Percentiles rank a stretch among this genome's conserved stretches.
phyloP scores from a whole-genome alignment of 2,888 invertebrate genomes.

The Brenthis hecate region DNA sequence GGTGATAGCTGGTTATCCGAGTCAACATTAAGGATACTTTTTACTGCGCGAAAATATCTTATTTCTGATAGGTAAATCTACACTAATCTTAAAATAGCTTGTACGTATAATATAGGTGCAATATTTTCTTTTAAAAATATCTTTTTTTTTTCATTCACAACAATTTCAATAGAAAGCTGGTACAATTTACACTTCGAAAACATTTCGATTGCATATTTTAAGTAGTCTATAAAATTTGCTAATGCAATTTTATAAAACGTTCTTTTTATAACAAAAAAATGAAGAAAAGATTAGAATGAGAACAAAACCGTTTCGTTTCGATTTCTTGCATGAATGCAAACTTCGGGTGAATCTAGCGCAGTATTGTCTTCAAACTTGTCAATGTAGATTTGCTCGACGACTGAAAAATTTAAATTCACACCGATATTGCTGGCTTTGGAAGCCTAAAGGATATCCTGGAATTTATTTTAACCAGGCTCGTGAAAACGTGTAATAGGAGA shows the following conservation, averaged over 20 bases:
- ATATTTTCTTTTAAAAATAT: not conserved
- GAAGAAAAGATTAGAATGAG: slow-evolving; percentile 24
- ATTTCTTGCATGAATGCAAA: slow-evolving; percentile 38
- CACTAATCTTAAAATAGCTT: too few species aligned
- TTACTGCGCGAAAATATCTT: too few species aligned
- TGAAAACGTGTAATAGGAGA: slow-evolving; percentile 15
- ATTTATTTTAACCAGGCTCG: slow-evolving; percentile 34
- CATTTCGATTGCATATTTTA: slow-evolving; percentile 15
- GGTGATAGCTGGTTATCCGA: too few species aligned
- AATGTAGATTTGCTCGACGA: slow-evolving; percentile 50
- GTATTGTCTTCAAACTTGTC: slow-evolving; percentile 38
- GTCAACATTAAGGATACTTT: too few species aligned
- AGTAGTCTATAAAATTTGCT: slow-evolving; percentile 1
- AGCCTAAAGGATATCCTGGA: slow-evolving; percentile 42
- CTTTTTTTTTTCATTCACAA: slow-evolving; percentile 7
- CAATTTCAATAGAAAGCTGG: not conserved
- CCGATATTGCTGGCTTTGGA: slow-evolving; percentile 42
- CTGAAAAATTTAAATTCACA: slow-evolving; percentile 53
- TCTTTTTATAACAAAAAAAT: slow-evolving; percentile 8
- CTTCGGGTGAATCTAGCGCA: slow-evolving; percentile 24
- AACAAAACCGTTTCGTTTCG: slow-evolving; percentile 24
- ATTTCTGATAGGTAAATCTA: too few species aligned
- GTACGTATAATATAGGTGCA: not conserved
- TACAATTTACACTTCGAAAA: slow-evolving; percentile 3
- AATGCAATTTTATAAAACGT: slow-evolving; percentile 11